phyloP scores from a whole-genome alignment of 2,797 vertebrate genomes.

The Rhinogobio ventralis region DNA sequence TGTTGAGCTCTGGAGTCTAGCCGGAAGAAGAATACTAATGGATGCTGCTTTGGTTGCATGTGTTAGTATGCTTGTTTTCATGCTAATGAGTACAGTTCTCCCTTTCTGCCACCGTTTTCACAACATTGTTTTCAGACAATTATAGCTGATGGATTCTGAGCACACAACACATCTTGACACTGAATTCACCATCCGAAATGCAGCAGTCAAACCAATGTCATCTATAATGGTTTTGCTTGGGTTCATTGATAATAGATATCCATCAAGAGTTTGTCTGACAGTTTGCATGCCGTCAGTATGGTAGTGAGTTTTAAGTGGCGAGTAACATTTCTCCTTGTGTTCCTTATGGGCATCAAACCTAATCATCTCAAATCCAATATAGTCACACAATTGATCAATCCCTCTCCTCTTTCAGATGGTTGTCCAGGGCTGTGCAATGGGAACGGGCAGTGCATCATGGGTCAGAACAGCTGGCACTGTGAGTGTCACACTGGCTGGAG shows the following conservation, averaged over 20 bases:
- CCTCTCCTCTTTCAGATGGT: slow-evolving; percentile 79
- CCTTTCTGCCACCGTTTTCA: slow-evolving; percentile 36
- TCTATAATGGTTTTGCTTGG: not conserved
- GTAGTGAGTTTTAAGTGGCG: slow-evolving; percentile 12
- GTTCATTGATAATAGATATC: not conserved
- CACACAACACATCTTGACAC: not conserved
- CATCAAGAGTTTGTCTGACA: slow-evolving; percentile 14
- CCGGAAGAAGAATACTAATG: slow-evolving; percentile 58
- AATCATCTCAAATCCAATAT: slow-evolving; percentile 31
- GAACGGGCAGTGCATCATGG: slow-evolving; percentile 89
- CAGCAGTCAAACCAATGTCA: slow-evolving; percentile 4
- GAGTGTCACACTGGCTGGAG: slow-evolving; percentile 91
- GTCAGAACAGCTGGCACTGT: slow-evolving; percentile 92
- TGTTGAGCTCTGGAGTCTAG: slow-evolving; percentile 44
- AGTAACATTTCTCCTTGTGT: slow-evolving; percentile 30
- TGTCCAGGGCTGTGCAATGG: slow-evolving; percentile 89
- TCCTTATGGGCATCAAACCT: slow-evolving; percentile 19
- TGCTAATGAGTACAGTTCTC: slow-evolving; percentile 47
- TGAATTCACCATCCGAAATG: not conserved
- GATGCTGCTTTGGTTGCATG: slow-evolving; percentile 39
- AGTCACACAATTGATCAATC: slow-evolving; percentile 16
- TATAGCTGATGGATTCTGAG: slow-evolving; percentile 39
- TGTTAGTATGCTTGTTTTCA: slow-evolving; percentile 27
- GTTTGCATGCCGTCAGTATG: slow-evolving; percentile 2
- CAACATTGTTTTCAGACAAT: slow-evolving; percentile 56